These are phyloP conservation scores for Sebastes diploproa DNA, from an alignment of 2,797 vertebrate species.

Conservation along the genomic window DNA sequence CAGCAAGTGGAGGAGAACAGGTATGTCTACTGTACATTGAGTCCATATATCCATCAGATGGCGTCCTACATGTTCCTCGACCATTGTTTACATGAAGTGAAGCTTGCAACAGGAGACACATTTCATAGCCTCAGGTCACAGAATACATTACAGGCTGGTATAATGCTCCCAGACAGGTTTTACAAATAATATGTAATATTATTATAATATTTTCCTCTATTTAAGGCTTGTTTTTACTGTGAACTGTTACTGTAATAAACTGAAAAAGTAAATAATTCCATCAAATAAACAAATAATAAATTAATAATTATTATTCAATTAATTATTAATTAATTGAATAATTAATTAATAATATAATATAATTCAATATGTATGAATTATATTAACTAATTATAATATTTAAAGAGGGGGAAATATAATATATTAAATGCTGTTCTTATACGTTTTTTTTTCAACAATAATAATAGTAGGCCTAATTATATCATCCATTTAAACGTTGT, in stretches of 20 bases:
- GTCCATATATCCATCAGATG: slow-evolving; percentile 25
- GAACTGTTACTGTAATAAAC: background rate
- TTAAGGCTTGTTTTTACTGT: background rate
- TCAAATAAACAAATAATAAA: background rate
- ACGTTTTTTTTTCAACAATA: too few relatives aligned
- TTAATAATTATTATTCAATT: too few relatives aligned
- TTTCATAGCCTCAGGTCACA: slow-evolving; percentile 27
- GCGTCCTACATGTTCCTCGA: background rate
- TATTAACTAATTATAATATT: background rate
- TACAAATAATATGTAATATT: background rate
- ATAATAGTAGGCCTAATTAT: too few relatives aligned
- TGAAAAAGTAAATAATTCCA: background rate
- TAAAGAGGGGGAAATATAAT: background rate
- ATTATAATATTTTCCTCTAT: too few relatives aligned
- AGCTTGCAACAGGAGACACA: background rate
- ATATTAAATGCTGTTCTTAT: too few relatives aligned
- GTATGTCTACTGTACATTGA: background rate
- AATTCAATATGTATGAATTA: background rate
- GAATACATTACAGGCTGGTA: background rate
- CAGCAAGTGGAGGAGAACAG: background rate
- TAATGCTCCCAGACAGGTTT: background rate
- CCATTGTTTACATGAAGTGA: background rate
- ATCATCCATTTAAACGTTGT: too few relatives aligned
- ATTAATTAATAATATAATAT: too few relatives aligned
- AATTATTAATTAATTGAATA: too few relatives aligned